Percentiles rank a stretch among this genome's conserved stretches.
phyloP scores from a whole-genome alignment of 2,113 vertebrate genomes.

The Zapornia atra region DNA sequence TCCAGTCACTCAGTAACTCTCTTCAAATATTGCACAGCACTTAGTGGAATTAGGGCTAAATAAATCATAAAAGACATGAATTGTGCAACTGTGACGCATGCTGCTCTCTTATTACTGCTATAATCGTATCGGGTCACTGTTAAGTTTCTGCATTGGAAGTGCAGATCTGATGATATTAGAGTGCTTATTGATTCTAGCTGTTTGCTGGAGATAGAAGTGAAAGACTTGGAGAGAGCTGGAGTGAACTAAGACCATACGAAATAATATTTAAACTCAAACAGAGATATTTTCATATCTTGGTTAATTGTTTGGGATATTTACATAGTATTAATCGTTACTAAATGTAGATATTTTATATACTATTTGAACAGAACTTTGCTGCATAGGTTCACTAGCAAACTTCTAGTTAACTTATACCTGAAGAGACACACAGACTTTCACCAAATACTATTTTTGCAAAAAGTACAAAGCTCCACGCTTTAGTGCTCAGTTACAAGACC shows the following conservation, averaged over 20 bases:
- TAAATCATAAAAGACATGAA: not conserved
- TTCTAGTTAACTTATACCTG: not conserved
- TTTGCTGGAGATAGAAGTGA: slow-evolving; percentile 10
- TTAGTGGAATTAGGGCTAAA: not conserved
- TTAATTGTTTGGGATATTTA: not conserved
- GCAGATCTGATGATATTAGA: not conserved
- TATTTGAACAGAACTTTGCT: not conserved
- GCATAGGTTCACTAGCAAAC: not conserved
- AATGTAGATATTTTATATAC: not conserved
- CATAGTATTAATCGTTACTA: not conserved
- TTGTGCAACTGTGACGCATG: not conserved
- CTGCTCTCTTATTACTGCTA: not conserved
- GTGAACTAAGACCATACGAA: not conserved
- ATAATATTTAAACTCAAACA: not conserved
- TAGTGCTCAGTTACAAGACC: not conserved
- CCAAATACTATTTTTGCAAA: not conserved
- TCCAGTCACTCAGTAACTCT: slow-evolving; percentile 2
- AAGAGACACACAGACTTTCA: not conserved
- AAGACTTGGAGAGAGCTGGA: not conserved
- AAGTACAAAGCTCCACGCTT: not conserved
- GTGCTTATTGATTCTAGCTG: not conserved
- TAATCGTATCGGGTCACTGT: not conserved
- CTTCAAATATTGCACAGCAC: not conserved
- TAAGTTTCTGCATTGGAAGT: not conserved
- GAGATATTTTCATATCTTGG: not conserved